phyloP scores from a whole-genome alignment of 2,888 invertebrate genomes.

The Ophion ventricosus region DNA sequence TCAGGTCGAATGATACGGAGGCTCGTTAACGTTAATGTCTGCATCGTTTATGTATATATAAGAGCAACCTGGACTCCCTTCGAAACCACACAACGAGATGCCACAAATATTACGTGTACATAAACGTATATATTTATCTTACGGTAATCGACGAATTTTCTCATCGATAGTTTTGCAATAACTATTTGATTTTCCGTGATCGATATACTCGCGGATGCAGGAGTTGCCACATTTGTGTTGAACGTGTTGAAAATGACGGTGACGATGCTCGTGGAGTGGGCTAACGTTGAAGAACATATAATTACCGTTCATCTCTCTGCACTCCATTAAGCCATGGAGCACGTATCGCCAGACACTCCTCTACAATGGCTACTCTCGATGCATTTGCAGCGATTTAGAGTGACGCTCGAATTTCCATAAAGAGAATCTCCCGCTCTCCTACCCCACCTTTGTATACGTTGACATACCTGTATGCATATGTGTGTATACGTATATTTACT shows the following conservation, averaged over 20 bases:
- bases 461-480: neutral
- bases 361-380: conserved; percentile 34
- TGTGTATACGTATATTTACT: conserved; percentile 1
- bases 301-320: conserved; percentile 55
- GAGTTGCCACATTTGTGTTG: neutral
- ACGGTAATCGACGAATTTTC: conserved; percentile 64
- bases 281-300: conserved; percentile 12
- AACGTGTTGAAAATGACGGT: conserved; percentile 33
- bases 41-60: conserved; percentile 42
- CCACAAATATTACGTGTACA: neutral
- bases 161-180: conserved; percentile 66
- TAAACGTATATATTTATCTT: neutral
- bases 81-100: conserved; percentile 9
- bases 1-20: conserved; percentile 18
- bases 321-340: conserved; percentile 58
- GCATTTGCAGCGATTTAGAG: conserved; percentile 45
- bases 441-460: neutral
- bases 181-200: conserved; percentile 40
- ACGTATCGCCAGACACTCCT: conserved; percentile 51
- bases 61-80: conserved; percentile 15
- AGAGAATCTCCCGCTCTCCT: conserved; percentile 12
- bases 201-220: neutral
- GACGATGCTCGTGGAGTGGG: neutral
- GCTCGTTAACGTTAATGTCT: conserved; percentile 59
- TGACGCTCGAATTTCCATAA: conserved; percentile 55